Conservation (phyloP, 2,888 invertebrate species). For the Phaedon cochleariae region DNA sequence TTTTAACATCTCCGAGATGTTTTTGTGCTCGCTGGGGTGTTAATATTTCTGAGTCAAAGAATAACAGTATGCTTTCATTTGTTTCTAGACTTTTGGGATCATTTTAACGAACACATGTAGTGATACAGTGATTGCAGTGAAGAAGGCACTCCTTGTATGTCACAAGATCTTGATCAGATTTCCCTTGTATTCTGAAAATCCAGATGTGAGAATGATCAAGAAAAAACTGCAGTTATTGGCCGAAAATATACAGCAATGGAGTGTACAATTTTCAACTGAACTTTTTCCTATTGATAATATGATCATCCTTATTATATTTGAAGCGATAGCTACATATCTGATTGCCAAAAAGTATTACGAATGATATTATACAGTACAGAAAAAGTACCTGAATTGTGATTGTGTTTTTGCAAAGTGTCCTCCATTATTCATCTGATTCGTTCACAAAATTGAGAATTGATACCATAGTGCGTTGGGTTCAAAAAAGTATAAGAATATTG, state of each 20-base stretch:
- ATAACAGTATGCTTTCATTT: not conserved
- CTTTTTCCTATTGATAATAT: conserved; percentile 35
- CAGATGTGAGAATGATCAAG: conserved; percentile 19
- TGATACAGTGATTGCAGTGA: conserved; percentile 28
- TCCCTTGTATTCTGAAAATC: conserved; percentile 15
- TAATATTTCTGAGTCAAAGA: too few species aligned
- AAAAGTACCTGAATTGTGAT: not conserved
- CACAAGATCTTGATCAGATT: conserved; percentile 34
- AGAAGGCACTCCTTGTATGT: conserved; percentile 32
- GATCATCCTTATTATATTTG: conserved; percentile 32
- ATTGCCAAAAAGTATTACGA: conserved; percentile 36
- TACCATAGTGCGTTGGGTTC: too few species aligned
- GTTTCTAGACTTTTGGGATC: conserved; percentile 27
- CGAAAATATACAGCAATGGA: conserved; percentile 30
- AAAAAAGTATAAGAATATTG: too few species aligned
- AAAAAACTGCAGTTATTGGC: conserved; percentile 36
- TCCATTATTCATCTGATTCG: too few species aligned
- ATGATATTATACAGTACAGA: not conserved
- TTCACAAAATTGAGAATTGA: too few species aligned
- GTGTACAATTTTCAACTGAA: conserved; percentile 31
- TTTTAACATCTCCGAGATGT: too few species aligned
- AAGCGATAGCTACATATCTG: conserved; percentile 30
- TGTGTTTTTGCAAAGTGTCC: too few species aligned
- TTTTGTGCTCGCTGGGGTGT: too few species aligned
- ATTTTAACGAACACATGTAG: conserved; percentile 27